Base-by-base conservation (phyloP, 2,797 vertebrate species). In the Leuciscus waleckii region DNA sequence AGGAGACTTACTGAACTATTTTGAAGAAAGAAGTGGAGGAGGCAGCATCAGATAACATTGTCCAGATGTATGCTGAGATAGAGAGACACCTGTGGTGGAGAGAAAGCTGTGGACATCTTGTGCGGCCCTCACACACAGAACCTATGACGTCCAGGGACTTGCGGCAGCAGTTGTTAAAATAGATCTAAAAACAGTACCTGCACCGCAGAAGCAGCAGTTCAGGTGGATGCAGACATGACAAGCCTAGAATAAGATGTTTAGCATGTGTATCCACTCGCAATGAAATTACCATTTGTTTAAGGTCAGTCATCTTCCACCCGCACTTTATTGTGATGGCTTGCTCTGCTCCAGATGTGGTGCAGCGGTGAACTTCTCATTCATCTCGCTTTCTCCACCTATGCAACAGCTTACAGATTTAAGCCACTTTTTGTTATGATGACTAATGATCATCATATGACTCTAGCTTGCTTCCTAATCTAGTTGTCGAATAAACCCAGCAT, bases 81-180 rank as follows among this genome's bases (percentile, higher is more conserved):
- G 83, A 81, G 91, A 91, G 93, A 92, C 93, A 94, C 93, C 94
- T 94, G 92, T 78, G 90, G 88, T 49, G 82, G 82, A 90, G 89
- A 75, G 83, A 81, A 88, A 87, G 87, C 77, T 73, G 78, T 89
- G 77, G 87, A 89, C 91, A 89, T 86, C 91, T 86, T 93, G 93
- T 93, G 91, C 87, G 92, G 92, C 89, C 91, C 67, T 51, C 32
- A 35, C 83, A 77, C 82, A 87, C 82, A 85, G 75, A 87, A 89
- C 87, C 86, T 89, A 93, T 89, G 88, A 92, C 90, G 93, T 85
- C 75, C 69, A 65, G 90, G 89, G 91, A 90, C 87, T 82, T 39
- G 86, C 87, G 90, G 76, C 81, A 91, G 90, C 92, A 93, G 90
- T 92, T 92, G 93, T 93, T 92, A 94, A 94, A 93, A 92, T 90